phyloP scores from a whole-genome alignment of 2,888 invertebrate species.

The Polyommatus icarus region DNA sequence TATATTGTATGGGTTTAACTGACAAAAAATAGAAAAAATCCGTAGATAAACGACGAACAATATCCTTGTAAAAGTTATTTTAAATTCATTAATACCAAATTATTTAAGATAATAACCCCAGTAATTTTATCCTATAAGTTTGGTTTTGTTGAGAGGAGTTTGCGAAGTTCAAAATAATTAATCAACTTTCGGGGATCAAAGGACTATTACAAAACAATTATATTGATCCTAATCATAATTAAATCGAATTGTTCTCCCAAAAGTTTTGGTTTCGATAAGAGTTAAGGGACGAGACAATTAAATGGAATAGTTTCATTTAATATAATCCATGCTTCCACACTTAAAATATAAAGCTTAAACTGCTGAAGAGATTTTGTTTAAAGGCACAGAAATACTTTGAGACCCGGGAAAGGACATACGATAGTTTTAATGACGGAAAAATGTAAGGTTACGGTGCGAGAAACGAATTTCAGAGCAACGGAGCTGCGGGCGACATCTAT shows the following conservation, averaged over 20 bases:
- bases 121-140: slow-evolving; percentile 1
- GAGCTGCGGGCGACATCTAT: too few relatives aligned
- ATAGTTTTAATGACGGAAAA: too few relatives aligned
- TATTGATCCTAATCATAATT: slow-evolving; percentile 49
- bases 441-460: too few relatives aligned
- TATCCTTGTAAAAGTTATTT: neutral
- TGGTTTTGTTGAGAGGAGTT: neutral
- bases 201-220: slow-evolving; percentile 52
- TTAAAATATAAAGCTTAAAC: too few relatives aligned
- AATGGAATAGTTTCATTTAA: neutral
- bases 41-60: too few relatives aligned
- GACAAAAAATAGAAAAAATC: too few relatives aligned
- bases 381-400: neutral
- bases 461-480: too few relatives aligned
- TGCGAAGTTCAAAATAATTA: slow-evolving; percentile 45
- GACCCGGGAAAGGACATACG: too few relatives aligned
- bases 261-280: slow-evolving; percentile 34
- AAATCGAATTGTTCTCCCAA: slow-evolving; percentile 43
- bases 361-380: neutral
- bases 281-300: neutral
- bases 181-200: slow-evolving; percentile 50
- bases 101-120: neutral
- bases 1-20: too few relatives aligned
- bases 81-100: neutral
- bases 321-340: neutral